Evolutionary conservation across 2,888 invertebrate genomes (phyloP).

Genomic region (Sphaeridia pumilis): DNA sequence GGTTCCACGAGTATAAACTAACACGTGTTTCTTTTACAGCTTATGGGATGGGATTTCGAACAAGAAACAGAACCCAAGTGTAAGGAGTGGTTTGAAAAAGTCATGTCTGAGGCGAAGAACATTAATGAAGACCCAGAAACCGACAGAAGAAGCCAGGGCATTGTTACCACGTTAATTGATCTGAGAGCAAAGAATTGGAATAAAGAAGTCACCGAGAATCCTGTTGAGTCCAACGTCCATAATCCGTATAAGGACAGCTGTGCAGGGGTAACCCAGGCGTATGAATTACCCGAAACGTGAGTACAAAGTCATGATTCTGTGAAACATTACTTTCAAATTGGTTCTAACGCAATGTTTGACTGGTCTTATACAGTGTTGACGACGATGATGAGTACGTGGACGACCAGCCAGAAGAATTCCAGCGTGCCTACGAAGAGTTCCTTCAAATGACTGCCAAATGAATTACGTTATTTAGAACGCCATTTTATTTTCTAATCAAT

Average conservation of each 20-base stretch:
- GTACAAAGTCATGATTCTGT: too few relatives aligned
- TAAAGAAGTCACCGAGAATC: constrained; percentile 18
- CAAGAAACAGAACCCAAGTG: constrained; percentile 17
- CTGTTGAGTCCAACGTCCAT: too few relatives aligned
- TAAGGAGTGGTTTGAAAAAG: constrained; percentile 15
- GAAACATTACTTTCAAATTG: too few relatives aligned
- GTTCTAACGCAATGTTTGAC: too few relatives aligned
- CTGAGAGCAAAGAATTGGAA: constrained; percentile 28
- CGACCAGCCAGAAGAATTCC: constrained; percentile 30
- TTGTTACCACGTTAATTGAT: constrained; percentile 23
- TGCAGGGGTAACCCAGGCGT: too few relatives aligned
- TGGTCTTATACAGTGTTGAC: constrained; percentile 21
- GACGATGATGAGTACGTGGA: constrained; percentile 23
- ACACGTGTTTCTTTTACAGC: constrained; percentile 11
- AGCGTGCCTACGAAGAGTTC: constrained; percentile 30
- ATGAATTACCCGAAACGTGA: constrained; percentile 29
- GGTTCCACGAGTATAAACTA: not conserved
- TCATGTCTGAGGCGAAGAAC: constrained; percentile 18
- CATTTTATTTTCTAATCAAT: too few relatives aligned
- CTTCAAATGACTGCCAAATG: constrained; percentile 17
- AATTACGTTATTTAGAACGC: too few relatives aligned
- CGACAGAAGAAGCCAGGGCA: not conserved
- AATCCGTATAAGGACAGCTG: too few relatives aligned
- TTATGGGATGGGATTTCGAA: constrained; percentile 31
- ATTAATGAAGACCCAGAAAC: not conserved